Base-by-base conservation (phyloP, 2,888 invertebrate species). In the Ligdia adustata region DNA sequence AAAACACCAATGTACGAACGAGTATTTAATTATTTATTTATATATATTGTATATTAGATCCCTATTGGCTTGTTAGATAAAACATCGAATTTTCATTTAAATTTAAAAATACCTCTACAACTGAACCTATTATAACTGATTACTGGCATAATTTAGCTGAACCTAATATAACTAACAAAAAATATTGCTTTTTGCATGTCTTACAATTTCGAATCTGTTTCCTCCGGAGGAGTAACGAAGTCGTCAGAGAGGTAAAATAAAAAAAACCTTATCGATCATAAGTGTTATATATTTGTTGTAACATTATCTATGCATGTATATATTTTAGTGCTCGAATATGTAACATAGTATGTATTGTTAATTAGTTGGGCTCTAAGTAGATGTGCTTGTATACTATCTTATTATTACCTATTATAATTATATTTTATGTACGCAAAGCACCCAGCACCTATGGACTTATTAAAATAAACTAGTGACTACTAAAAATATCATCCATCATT, bases 171-270 rank as follows among this genome's bases (percentile, higher is more conserved):
- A 81, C 86, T 90, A 89, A 90, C 85, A 88, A 80, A 55, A 71
- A 70, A 80, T 84, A 77, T 91, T 91, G 90, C 85, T 79, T 87
- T 92, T 93, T 93, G 92, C 93, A 93, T 93, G 93, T 92, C 93
- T 92, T 93, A 92, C 93, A 92, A 93, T 92, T 92, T 90, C 88
- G 92, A 92, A 92, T 90, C 92, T 83, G 90, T 91, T 83, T 91
- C 91, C 79, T 87, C 92, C 80, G 93, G 92, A 91, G 92, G 92
- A 83, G 92, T 92, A 76, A 91, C 90, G 79, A 92, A 92, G 81
- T 91, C 92, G 54, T 91, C 91, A 72, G 91, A 92, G 81, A 91
- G 91, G 91, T 90, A 89, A 57, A 55, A 38, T 38, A 15, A 20
- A 7, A 24, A 9, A 14, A 33, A 33, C 6, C 9, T 15, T 22